Percentiles rank a stretch among this genome's conserved stretches.
phyloP scores from a whole-genome alignment of 2,113 vertebrate genomes.

The Xiphophorus maculatus region DNA sequence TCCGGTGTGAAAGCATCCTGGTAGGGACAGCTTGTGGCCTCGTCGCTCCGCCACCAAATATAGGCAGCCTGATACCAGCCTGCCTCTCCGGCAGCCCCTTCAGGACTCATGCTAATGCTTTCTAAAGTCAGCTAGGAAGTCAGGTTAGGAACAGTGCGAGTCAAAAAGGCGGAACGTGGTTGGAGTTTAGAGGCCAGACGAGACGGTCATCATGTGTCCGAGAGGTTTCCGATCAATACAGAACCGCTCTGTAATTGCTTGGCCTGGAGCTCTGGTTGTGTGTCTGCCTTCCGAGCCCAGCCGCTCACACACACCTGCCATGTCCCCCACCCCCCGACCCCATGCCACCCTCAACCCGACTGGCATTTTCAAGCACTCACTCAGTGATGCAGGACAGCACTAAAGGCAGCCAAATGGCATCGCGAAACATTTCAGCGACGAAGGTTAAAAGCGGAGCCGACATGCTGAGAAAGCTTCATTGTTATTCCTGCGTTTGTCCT shows the following conservation, averaged over 20 bases:
- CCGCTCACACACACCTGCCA: slow-evolving; percentile 13
- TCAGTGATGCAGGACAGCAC: slow-evolving; percentile 1
- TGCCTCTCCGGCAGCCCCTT: slow-evolving; percentile 34
- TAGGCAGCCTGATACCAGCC: slow-evolving; percentile 38
- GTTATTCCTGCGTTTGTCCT: slow-evolving; percentile 25
- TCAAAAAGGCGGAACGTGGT: neutral
- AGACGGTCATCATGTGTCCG: slow-evolving; percentile 16
- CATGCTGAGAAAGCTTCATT: slow-evolving; percentile 26
- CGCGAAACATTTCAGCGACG: slow-evolving; percentile 1
- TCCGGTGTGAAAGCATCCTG: slow-evolving; percentile 58
- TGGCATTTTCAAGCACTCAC: slow-evolving; percentile 23
- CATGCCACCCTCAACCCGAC: too few species aligned
- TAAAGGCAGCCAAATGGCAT: slow-evolving; percentile 31
- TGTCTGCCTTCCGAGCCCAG: slow-evolving; percentile 17
- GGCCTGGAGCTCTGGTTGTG: slow-evolving; percentile 29
- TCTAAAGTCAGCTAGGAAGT: slow-evolving; percentile 11
- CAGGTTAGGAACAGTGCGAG: neutral
- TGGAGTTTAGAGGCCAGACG: slow-evolving; percentile 3
- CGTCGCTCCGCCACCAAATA: slow-evolving; percentile 50
- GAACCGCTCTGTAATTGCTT: slow-evolving; percentile 41
- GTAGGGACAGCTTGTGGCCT: slow-evolving; percentile 59
- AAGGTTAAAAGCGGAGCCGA: slow-evolving; percentile 36
- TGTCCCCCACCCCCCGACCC: neutral
- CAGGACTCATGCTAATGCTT: slow-evolving; percentile 36
- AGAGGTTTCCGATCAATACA: slow-evolving; percentile 46